phyloP scores from a whole-genome alignment of 2,888 invertebrate species.

The Halictus ligatus region DNA sequence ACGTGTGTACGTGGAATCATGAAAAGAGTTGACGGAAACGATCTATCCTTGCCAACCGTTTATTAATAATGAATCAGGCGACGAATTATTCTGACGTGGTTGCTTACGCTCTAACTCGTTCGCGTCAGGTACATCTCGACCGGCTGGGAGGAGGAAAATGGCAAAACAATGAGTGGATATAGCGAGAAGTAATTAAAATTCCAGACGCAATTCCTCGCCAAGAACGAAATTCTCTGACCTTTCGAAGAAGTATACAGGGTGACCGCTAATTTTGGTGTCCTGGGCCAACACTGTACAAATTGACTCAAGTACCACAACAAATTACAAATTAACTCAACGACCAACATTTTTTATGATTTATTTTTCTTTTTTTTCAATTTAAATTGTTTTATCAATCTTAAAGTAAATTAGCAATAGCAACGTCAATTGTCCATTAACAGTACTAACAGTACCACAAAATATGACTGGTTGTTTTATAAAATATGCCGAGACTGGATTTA shows the following conservation, averaged over 20 bases:
- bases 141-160: conserved; percentile 13
- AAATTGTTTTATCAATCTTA: no score
- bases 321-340: no score
- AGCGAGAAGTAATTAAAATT: conserved; percentile 30
- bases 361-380: no score
- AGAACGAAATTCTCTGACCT: not conserved
- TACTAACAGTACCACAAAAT: not conserved
- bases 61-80: conserved; percentile 71
- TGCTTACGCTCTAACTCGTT: conserved; percentile 60
- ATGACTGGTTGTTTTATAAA: no score
- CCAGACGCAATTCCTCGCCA: not conserved
- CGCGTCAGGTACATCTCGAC: conserved; percentile 65
- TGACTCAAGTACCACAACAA: no score
- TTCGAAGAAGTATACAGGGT: not conserved
- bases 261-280: not conserved
- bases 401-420: not conserved
- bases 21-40: conserved; percentile 28
- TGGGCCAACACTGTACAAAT: no score
- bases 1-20: not conserved
- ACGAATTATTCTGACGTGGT: conserved; percentile 70
- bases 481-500: no score
- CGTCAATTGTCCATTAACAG: not conserved
- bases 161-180: conserved; percentile 26
- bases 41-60: conserved; percentile 25
- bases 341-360: no score